These are phyloP conservation scores for Cinclus mexicanus DNA, from an alignment of 2,113 vertebrate species.

Conservation along the genomic window DNA sequence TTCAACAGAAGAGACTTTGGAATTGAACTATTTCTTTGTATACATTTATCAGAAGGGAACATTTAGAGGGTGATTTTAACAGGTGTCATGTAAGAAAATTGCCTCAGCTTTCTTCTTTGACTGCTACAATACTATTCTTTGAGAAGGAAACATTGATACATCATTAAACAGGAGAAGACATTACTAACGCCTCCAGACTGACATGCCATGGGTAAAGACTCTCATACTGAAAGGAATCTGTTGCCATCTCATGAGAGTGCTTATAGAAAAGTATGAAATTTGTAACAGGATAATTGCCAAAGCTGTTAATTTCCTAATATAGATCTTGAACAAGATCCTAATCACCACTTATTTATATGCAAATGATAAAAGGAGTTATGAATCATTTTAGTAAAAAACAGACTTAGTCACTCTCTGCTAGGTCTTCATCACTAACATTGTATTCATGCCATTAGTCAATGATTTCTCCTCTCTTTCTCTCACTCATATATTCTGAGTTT, in stretches of 20 bases:
- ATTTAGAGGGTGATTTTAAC: background rate
- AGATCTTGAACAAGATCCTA: background rate
- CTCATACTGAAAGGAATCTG: background rate
- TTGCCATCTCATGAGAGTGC: background rate
- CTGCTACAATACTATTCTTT: background rate
- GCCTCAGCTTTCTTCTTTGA: background rate
- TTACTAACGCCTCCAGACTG: background rate
- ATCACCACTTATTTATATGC: slow-evolving; percentile 14
- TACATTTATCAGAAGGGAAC: fast-evolving
- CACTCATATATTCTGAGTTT: background rate
- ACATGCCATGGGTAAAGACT: background rate
- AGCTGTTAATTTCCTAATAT: slow-evolving; percentile 12
- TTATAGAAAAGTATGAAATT: background rate
- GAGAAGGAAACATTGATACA: background rate
- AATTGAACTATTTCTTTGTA: background rate
- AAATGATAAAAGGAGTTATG: slow-evolving; percentile 17
- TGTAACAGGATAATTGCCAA: background rate
- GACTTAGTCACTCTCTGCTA: slow-evolving; percentile 14
- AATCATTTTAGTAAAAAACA: slow-evolving; percentile 23
- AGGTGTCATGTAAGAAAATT: background rate
- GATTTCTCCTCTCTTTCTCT: background rate
- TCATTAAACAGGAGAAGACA: background rate
- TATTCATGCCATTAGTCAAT: background rate
- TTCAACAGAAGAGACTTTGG: background rate
- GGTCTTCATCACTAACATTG: slow-evolving; percentile 11